Conservation (phyloP, 2,113 vertebrate species). For the Dunckerocampus dactyliophorus region DNA sequence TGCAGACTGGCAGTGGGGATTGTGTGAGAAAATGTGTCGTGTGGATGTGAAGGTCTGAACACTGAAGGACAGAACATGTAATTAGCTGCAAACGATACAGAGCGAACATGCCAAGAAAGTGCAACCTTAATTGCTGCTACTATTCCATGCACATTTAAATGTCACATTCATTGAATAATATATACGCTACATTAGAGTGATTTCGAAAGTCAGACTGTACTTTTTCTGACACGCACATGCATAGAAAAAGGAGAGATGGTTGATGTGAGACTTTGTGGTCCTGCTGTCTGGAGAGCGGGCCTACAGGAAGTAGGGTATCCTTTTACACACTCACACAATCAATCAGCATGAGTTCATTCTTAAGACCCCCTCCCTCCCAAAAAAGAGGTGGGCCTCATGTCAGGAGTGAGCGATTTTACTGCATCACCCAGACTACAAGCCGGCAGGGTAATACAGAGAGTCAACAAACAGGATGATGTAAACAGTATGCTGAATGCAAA, state of each 20-base stretch:
- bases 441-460: slow-evolving; percentile 9
- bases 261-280: slow-evolving; percentile 56
- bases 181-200: slow-evolving; percentile 1
- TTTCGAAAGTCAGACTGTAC: slow-evolving; percentile 27
- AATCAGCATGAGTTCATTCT: slow-evolving; percentile 74
- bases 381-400: slow-evolving; percentile 31
- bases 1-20: not conserved
- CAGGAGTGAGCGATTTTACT: slow-evolving; percentile 35
- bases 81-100: not conserved
- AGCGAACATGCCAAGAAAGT: not conserved
- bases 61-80: not conserved
- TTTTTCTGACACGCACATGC: slow-evolving; percentile 22
- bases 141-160: not conserved
- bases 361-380: slow-evolving; percentile 31
- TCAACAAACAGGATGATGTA: slow-evolving; percentile 35
- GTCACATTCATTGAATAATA: slow-evolving; percentile 3
- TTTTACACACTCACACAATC: slow-evolving; percentile 72
- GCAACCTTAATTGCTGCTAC: too few species aligned
- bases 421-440: slow-evolving; percentile 33
- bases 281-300: slow-evolving; percentile 59
- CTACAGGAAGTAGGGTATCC: slow-evolving; percentile 71
- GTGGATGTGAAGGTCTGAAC: not conserved
- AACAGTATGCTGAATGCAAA: slow-evolving; percentile 29
- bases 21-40: not conserved
- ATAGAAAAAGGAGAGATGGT: slow-evolving; percentile 27